Evolutionary conservation across 2,888 invertebrate genomes (phyloP), one percentile per base, ranked within the genome.

Genomic region (Gisinianus flammeolus): DNA sequence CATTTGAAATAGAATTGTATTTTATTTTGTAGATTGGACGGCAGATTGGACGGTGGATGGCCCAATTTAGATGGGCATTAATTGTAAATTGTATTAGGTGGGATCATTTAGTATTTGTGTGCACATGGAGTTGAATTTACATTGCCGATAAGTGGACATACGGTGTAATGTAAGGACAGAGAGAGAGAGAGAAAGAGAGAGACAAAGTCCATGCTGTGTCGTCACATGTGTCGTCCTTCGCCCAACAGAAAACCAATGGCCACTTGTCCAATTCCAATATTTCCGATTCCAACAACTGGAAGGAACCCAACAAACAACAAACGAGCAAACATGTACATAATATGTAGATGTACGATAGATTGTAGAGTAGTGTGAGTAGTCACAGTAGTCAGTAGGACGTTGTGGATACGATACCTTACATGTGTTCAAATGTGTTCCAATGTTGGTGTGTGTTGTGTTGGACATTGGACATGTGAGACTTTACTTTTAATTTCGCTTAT

Each of bases 391-490:
- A 66, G 56, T 58, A 58, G 56, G 22, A 30, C n/a, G 6, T 26
- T 52, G 30, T n/a, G n/a, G n/a, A n/a, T n/a, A n/a, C n/a, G 71
- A 71, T 72, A 72, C 72, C 72, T 72, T 72, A 58, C 19, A 72
- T 56, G 70, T 70, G 26, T 70, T 22, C 33, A 44, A 31, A 19
- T n/a, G 67, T 33, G 16, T 6, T 64, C 3, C 28, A 28, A 28
- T 31, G 67, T 10, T 16, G 10, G 28, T 58, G 68, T 35, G 68
- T 33, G 68, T 28, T 12, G 66, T 22, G 33, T 66, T 26, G 30
- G 26, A 28, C 30, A 30, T 3, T 26, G 68, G 35, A 69, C 69
- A 69, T 69, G 35, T 69, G 69, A 69, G 69, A 69, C 69, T 69
- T 67, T n/a, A n/a, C n/a, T n/a, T n/a, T n/a, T 69, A 69, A 69